These are phyloP conservation scores for Drosophila trichaetosa DNA, from an alignment of 2,888 invertebrate species.

Conservation along the genomic window DNA sequence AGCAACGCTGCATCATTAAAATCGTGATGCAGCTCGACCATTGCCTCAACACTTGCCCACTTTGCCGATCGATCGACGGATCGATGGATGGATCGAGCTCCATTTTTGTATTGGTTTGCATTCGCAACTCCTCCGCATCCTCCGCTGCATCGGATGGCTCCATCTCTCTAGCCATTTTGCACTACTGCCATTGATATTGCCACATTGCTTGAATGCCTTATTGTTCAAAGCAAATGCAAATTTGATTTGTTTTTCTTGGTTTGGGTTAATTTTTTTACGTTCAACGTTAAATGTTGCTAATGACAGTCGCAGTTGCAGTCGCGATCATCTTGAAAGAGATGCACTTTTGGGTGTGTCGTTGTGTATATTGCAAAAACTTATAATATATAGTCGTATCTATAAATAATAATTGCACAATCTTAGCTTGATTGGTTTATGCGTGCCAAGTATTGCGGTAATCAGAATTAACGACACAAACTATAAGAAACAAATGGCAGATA, in stretches of 20 bases:
- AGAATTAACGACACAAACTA: background rate
- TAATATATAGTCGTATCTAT: conserved; percentile 27
- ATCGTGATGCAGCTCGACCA: conserved; percentile 74
- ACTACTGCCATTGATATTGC: conserved; percentile 47
- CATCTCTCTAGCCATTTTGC: conserved; percentile 38
- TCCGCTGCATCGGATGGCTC: conserved; percentile 45
- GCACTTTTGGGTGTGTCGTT: conserved; percentile 58
- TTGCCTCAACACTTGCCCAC: conserved; percentile 58
- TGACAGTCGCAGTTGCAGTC: conserved; percentile 47
- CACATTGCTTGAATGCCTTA: conserved; percentile 46
- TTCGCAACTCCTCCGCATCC: conserved; percentile 53
- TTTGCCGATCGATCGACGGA: conserved; percentile 27
- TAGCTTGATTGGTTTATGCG: conserved; percentile 27
- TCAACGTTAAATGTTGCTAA: conserved; percentile 50
- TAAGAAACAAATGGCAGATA: background rate
- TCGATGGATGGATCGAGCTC: conserved; percentile 62
- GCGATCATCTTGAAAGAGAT: conserved; percentile 41
- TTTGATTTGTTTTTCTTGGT: conserved; percentile 22
- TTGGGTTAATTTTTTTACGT: conserved; percentile 18
- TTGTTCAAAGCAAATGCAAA: conserved; percentile 61
- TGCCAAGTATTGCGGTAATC: conserved; percentile 18
- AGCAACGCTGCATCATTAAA: conserved; percentile 44
- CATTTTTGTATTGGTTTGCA: conserved; percentile 68
- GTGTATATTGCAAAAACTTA: conserved; percentile 12
- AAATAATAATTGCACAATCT: conserved; percentile 58